These are phyloP conservation scores for Hypomecis punctinalis DNA, from an alignment of 2,888 invertebrate species.

Conservation along the genomic window DNA sequence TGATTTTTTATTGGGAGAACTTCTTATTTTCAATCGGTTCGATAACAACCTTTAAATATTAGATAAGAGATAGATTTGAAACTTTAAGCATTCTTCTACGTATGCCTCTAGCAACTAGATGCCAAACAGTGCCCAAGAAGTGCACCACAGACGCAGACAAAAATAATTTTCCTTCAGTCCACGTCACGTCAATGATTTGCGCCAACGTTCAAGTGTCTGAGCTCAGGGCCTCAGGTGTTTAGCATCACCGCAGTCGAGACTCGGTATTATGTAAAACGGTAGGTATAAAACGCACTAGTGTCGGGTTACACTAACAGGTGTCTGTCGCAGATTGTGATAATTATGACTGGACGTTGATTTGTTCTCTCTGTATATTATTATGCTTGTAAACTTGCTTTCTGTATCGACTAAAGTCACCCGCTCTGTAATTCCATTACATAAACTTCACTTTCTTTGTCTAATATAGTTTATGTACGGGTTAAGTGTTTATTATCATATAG, in stretches of 20 bases:
- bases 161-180: constrained; percentile 27
- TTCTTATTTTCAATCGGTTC: too few species aligned
- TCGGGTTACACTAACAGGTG: constrained; percentile 71
- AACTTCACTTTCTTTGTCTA: too few species aligned
- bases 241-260: constrained; percentile 54
- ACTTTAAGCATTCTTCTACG: neutral
- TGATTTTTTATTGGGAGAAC: too few species aligned
- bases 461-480: too few species aligned
- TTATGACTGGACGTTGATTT: constrained; percentile 53
- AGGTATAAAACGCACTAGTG: constrained; percentile 63
- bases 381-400: neutral
- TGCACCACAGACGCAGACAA: constrained; percentile 22
- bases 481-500: too few species aligned
- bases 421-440: neutral
- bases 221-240: constrained; percentile 53
- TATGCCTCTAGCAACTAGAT: neutral
- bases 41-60: too few species aligned
- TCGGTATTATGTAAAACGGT: constrained; percentile 63
- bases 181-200: constrained; percentile 37
- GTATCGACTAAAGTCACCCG: neutral
- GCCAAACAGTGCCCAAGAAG: constrained; percentile 3
- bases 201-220: constrained; percentile 40
- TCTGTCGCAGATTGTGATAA: constrained; percentile 61
- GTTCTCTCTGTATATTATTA: neutral
- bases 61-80: too few species aligned